Conservation (phyloP, 2,113 vertebrate species). For the Istiophorus platypterus region DNA sequence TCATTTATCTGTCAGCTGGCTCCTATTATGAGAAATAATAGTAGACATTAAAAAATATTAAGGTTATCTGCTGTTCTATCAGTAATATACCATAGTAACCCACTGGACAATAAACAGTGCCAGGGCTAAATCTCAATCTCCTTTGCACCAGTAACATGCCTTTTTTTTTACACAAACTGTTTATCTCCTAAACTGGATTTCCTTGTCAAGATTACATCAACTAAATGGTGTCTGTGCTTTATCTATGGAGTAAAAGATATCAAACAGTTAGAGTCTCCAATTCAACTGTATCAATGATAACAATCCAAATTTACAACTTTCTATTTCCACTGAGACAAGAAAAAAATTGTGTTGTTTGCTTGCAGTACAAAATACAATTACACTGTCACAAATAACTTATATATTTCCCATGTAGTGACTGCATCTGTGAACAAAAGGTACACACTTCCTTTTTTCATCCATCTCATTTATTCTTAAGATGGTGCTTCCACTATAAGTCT, state of each 20-base stretch:
- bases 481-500: slow-evolving; percentile 61
- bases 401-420: slow-evolving; percentile 46
- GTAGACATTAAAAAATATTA: slow-evolving; percentile 33
- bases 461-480: slow-evolving; percentile 63
- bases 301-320: slow-evolving; percentile 67
- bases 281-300: slow-evolving; percentile 46
- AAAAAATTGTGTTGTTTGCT: slow-evolving; percentile 39
- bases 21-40: slow-evolving; percentile 36
- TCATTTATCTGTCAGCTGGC: slow-evolving; percentile 39
- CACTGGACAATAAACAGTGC: slow-evolving; percentile 27
- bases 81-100: slow-evolving; percentile 17
- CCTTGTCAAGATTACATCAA: slow-evolving; percentile 42
- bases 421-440: slow-evolving; percentile 14
- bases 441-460: slow-evolving; percentile 11
- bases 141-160: slow-evolving; percentile 8
- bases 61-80: slow-evolving; percentile 36
- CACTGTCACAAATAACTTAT: slow-evolving; percentile 53
- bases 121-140: slow-evolving; percentile 26
- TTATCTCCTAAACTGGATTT: slow-evolving; percentile 48
- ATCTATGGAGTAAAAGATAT: slow-evolving; percentile 44
- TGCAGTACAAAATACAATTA: slow-evolving; percentile 63
- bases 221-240: slow-evolving; percentile 50
- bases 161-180: slow-evolving; percentile 32
- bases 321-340: slow-evolving; percentile 56
- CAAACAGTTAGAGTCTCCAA: slow-evolving; percentile 56